Percentiles rank a stretch among this genome's conserved stretches.
Evolutionary conservation across 2,888 invertebrate species (phyloP).

Genomic region (Synanthedon myopaeformis): DNA sequence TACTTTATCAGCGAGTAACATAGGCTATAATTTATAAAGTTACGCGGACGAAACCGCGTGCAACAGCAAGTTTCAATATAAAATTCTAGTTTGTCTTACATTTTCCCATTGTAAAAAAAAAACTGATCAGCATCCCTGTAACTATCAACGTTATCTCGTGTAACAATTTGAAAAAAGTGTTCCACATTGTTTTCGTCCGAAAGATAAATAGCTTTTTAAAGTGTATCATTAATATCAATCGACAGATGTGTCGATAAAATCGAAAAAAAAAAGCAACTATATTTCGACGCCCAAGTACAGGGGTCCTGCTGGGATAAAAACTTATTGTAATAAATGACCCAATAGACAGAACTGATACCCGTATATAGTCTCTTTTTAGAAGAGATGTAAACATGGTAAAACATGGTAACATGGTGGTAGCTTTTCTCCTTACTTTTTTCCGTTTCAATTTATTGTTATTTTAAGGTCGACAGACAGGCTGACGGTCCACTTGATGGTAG

Average conservation of each 20-base stretch:
- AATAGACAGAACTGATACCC: too few relatives aligned
- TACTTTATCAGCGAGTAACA: too few relatives aligned
- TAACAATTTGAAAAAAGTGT: background rate
- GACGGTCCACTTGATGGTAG: too few relatives aligned
- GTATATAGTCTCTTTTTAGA: too few relatives aligned
- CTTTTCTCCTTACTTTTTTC: too few relatives aligned
- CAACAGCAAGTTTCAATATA: background rate
- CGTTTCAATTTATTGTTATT: too few relatives aligned
- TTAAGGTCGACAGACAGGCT: too few relatives aligned
- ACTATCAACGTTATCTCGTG: background rate
- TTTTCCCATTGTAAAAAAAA: background rate
- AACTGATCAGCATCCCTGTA: background rate
- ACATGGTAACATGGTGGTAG: too few relatives aligned
- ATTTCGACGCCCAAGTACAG: conserved; percentile 1
- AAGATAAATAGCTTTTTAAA: conserved; percentile 6
- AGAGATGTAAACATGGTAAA: too few relatives aligned
- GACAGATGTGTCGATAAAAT: conserved; percentile 14
- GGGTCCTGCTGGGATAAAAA: conserved; percentile 12
- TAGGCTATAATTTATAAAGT: too few relatives aligned
- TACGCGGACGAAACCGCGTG: background rate
- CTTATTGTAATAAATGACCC: conserved; percentile 10
- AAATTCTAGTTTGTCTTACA: background rate
- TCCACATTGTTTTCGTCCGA: conserved; percentile 1
- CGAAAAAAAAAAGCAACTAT: conserved; percentile 3
- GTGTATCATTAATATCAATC: conserved; percentile 24